Evolutionary conservation across 2,113 vertebrate species (phyloP).

Genomic region (Rhabdornis inornatus): DNA sequence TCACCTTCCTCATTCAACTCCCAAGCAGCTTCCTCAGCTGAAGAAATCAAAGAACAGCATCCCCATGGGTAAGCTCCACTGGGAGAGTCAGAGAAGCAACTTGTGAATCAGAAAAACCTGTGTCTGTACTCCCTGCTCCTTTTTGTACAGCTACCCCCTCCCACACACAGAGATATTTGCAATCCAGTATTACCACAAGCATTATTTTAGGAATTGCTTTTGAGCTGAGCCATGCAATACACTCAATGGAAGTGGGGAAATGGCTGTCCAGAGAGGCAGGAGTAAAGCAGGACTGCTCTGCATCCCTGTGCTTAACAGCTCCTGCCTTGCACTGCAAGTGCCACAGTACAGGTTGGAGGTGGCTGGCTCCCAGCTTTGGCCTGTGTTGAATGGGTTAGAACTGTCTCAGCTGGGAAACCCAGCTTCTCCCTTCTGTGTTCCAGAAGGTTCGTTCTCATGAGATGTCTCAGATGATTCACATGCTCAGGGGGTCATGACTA

Average conservation of each 20-base stretch:
- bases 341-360: not conserved
- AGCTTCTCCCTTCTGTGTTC: not conserved
- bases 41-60: not conserved
- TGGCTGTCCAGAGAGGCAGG: not conserved
- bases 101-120: not conserved
- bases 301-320: not conserved
- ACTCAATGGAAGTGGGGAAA: not conserved
- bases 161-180: not conserved
- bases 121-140: not conserved
- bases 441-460: not conserved
- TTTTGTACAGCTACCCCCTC: not conserved
- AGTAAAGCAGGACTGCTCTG: not conserved
- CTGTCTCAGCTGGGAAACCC: not conserved
- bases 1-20: not conserved
- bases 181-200: not conserved
- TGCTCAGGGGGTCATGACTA: not conserved
- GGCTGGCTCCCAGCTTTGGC: not conserved
- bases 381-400: rapidly evolving
- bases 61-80: not conserved
- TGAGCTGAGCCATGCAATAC: not conserved
- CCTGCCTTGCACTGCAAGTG: not conserved
- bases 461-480: not conserved
- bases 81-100: not conserved
- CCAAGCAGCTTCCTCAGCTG: not conserved
- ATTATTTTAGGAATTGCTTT: not conserved